A percentile compares a stretch with the other conserved stretches of the same genome.
These are phyloP conservation scores for Danaus plexippus DNA, from an alignment of 1,140 invertebrate genomes.

Conservation along the genomic window DNA sequence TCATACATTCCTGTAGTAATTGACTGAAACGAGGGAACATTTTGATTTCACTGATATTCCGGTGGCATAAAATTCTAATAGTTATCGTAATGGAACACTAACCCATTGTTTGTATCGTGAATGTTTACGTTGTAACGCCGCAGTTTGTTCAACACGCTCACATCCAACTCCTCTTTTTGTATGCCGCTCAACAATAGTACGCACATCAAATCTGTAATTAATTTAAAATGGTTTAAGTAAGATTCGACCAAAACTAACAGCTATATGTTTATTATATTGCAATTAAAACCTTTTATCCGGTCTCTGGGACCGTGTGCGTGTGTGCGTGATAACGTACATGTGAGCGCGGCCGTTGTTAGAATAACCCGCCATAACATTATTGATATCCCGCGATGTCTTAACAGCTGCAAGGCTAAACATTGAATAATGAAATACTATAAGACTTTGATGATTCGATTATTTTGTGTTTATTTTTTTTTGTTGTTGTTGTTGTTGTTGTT, in stretches of 20 bases:
- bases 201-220: slow-evolving; percentile 54
- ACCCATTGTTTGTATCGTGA: slow-evolving; percentile 46
- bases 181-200: slow-evolving; percentile 50
- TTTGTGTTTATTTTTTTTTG: not conserved
- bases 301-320: slow-evolving; percentile 38
- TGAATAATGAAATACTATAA: not conserved
- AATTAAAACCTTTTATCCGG: slow-evolving; percentile 56
- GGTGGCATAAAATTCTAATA: not conserved
- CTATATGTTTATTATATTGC: slow-evolving; percentile 12
- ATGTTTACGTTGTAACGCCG: slow-evolving; percentile 49
- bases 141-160: slow-evolving; percentile 41
- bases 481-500: too few relatives aligned
- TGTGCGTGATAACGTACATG: slow-evolving; percentile 58
- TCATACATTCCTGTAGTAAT: not conserved
- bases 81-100: slow-evolving; percentile 19
- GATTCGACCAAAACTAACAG: not conserved
- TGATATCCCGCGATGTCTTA: slow-evolving; percentile 18
- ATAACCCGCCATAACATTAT: slow-evolving; percentile 44
- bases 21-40: not conserved
- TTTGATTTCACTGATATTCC: not conserved
- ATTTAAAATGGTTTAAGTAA: slow-evolving; percentile 7
- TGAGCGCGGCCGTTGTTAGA: slow-evolving; percentile 36
- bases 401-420: slow-evolving; percentile 13
- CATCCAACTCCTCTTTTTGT: slow-evolving; percentile 55
- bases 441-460: slow-evolving; percentile 3